These are phyloP conservation scores for Cricetomys ansorgei DNA, from an alignment of 2,113 vertebrate species.

Conservation along the genomic window DNA sequence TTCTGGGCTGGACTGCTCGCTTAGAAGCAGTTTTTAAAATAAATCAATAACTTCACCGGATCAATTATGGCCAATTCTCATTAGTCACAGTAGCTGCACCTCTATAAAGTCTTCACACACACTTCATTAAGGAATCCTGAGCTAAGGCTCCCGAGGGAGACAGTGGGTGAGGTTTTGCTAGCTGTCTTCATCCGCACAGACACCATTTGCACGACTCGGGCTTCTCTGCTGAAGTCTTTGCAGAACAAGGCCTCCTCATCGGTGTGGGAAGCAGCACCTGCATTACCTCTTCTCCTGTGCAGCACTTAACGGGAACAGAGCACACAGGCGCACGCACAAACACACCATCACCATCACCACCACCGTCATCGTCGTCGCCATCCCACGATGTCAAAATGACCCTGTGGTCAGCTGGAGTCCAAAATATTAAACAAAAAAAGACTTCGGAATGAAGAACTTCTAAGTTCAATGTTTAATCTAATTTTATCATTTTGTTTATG, in stretches of 20 bases:
- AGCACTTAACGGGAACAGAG: neutral
- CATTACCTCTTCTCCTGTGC: no score
- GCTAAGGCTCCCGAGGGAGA: neutral
- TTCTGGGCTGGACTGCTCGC: neutral
- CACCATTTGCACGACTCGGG: neutral
- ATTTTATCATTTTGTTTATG: neutral
- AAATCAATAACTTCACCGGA: neutral
- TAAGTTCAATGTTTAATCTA: neutral
- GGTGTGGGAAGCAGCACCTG: neutral
- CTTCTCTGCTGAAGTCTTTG: neutral
- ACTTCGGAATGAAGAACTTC: neutral
- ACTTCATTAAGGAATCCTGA: neutral
- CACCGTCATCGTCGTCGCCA: no score
- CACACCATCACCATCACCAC: no score
- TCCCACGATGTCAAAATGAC: neutral
- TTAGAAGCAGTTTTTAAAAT: neutral
- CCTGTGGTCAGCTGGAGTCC: neutral
- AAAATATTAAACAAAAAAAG: neutral
- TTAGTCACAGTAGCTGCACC: neutral
- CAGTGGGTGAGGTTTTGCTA: fast-evolving
- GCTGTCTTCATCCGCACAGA: neutral
- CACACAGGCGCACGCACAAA: no score
- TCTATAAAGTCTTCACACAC: neutral
- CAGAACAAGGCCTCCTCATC: neutral
- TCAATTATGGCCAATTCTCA: neutral